phyloP scores from a whole-genome alignment of 2,797 vertebrate species.

The Parauchenoglanis ngamensis region DNA sequence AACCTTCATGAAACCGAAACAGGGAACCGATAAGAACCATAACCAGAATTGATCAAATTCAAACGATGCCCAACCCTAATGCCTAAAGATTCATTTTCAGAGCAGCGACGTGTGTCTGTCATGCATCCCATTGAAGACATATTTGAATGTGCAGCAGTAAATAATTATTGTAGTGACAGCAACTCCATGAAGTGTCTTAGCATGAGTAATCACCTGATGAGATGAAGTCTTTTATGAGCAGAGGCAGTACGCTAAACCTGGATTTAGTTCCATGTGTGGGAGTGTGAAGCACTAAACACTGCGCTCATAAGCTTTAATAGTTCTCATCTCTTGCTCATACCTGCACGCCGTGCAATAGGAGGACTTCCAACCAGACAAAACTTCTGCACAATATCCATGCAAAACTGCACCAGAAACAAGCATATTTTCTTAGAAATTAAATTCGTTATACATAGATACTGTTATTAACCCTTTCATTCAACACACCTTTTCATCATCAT shows the following conservation, averaged over 20 bases:
- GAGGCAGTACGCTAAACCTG: background rate
- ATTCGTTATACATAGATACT: background rate
- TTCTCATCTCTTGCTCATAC: slow-evolving; percentile 64
- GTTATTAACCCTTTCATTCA: background rate
- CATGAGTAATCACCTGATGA: too few relatives aligned
- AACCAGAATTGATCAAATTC: too few relatives aligned
- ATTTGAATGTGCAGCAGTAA: too few relatives aligned
- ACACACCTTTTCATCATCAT: slow-evolving; percentile 87
- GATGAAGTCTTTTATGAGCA: background rate
- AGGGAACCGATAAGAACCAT: too few relatives aligned
- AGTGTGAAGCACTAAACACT: background rate
- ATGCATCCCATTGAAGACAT: too few relatives aligned
- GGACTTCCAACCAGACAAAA: slow-evolving; percentile 74
- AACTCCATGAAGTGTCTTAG: too few relatives aligned
- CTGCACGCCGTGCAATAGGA: slow-evolving; percentile 83
- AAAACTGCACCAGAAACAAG: slow-evolving; percentile 76
- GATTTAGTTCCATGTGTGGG: background rate
- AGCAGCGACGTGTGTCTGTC: too few relatives aligned
- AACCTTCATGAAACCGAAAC: too few relatives aligned
- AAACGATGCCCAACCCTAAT: too few relatives aligned
- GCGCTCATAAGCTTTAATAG: background rate
- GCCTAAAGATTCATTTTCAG: background rate
- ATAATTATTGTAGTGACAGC: too few relatives aligned
- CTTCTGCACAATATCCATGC: slow-evolving; percentile 78
- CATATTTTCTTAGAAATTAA: background rate